phyloP scores from a whole-genome alignment of 2,888 invertebrate species.

The Pyrochroa serraticornis region DNA sequence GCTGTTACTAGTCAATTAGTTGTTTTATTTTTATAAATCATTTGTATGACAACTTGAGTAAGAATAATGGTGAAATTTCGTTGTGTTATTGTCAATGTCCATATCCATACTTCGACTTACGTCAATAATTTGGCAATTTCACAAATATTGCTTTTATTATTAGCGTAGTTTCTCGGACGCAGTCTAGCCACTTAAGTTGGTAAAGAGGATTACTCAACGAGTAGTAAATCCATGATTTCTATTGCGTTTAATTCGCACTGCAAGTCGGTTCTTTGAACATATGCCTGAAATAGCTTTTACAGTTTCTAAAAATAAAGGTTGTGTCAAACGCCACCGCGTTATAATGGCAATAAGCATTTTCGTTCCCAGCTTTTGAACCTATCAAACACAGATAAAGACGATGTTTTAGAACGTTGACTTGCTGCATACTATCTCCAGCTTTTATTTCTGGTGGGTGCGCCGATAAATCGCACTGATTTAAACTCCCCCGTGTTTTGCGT shows the following conservation, averaged over 20 bases:
- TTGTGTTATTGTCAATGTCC: neutral
- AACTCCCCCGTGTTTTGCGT: no score
- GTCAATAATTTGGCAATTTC: slow-evolving; percentile 20
- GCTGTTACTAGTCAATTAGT: no score
- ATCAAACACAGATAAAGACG: neutral
- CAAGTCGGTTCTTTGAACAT: slow-evolving; percentile 3
- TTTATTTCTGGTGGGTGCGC: no score
- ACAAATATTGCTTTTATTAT: slow-evolving; percentile 19
- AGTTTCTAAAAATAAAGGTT: slow-evolving; percentile 24
- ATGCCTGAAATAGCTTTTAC: slow-evolving; percentile 15
- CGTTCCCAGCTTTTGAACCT: no score
- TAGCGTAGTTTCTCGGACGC: slow-evolving; percentile 1
- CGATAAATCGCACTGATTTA: no score
- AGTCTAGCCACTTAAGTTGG: neutral
- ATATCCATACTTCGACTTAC: slow-evolving; percentile 11
- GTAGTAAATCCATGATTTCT: no score
- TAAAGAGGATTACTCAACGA: no score
- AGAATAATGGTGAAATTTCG: no score
- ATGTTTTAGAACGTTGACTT: neutral
- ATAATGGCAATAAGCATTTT: no score
- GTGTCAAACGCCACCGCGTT: slow-evolving; percentile 14
- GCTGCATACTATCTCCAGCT: neutral
- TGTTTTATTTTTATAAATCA: no score
- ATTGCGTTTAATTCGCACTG: neutral
- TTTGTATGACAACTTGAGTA: no score